Conservation (phyloP, 2,113 vertebrate species). For the Hoplias malabaricus region DNA sequence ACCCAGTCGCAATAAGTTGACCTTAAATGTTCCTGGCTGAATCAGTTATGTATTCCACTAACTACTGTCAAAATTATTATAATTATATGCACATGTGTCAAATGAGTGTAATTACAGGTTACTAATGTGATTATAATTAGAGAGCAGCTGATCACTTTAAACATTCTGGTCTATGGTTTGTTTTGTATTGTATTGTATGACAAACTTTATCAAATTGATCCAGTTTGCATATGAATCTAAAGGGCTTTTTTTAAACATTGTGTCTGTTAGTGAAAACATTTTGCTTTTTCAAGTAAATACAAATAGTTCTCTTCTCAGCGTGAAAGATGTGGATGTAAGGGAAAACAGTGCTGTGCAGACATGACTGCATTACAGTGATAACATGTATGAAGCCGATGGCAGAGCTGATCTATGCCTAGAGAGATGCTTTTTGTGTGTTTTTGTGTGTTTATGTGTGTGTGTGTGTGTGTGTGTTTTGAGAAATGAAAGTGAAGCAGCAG, state of each 20-base stretch:
- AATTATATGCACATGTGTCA: too few species aligned
- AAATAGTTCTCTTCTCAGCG: background rate
- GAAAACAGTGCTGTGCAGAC: conserved; percentile 27
- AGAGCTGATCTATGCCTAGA: conserved; percentile 37
- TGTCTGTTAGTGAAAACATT: background rate
- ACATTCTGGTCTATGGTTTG: background rate
- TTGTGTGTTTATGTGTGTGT: conserved; percentile 22
- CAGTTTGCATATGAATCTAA: background rate
- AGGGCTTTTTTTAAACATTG: background rate
- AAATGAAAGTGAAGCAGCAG: conserved; percentile 19
- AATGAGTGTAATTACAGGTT: too few species aligned
- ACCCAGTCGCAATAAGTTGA: too few species aligned
- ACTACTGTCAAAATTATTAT: too few species aligned
- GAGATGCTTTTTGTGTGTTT: conserved; percentile 26
- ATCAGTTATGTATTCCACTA: too few species aligned
- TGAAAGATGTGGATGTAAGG: background rate
- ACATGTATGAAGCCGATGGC: conserved; percentile 42
- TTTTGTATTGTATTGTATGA: background rate
- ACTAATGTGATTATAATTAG: too few species aligned
- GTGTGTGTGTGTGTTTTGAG: conserved; percentile 19
- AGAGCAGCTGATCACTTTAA: too few species aligned
- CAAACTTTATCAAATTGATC: background rate
- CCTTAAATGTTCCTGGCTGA: too few species aligned
- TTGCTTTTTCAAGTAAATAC: background rate
- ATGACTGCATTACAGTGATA: too few species aligned